These are phyloP conservation scores for Halcyon chelicuti DNA, from an alignment of 2,797 vertebrate genomes.

Conservation along the genomic window DNA sequence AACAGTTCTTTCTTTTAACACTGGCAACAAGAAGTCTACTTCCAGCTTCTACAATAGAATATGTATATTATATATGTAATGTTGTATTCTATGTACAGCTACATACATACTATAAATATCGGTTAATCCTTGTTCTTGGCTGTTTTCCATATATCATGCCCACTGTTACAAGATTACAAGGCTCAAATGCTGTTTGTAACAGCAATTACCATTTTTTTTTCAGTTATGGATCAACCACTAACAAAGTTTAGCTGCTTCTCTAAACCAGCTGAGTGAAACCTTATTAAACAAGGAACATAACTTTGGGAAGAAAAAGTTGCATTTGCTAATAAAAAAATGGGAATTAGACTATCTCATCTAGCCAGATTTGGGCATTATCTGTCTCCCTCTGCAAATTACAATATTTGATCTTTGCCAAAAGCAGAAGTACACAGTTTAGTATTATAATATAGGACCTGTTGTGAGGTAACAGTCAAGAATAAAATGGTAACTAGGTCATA, in stretches of 20 bases:
- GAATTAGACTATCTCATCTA: slow-evolving; percentile 43
- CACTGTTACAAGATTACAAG: not conserved
- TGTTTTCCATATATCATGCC: not conserved
- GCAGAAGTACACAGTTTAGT: slow-evolving; percentile 63
- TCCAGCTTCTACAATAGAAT: not conserved
- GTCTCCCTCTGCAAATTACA: slow-evolving; percentile 41
- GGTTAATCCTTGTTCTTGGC: not conserved
- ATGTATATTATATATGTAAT: not conserved
- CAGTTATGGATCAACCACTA: not conserved
- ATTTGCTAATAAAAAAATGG: slow-evolving; percentile 6
- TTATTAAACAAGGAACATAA: slow-evolving; percentile 1
- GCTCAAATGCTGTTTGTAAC: slow-evolving; percentile 9
- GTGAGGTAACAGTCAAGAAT: slow-evolving; percentile 59
- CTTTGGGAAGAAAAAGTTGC: not conserved
- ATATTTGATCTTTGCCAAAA: slow-evolving; percentile 62
- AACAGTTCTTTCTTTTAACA: slow-evolving; percentile 28
- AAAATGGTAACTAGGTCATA: slow-evolving; percentile 76
- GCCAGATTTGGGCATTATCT: slow-evolving; percentile 29
- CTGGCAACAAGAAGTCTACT: not conserved
- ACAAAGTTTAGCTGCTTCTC: not conserved
- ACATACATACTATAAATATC: not conserved
- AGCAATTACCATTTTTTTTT: not conserved
- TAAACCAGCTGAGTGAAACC: not conserved
- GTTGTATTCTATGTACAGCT: not conserved
- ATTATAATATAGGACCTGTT: slow-evolving; percentile 48